phyloP scores from a whole-genome alignment of 2,888 invertebrate species.

The Campopleginae sp. region DNA sequence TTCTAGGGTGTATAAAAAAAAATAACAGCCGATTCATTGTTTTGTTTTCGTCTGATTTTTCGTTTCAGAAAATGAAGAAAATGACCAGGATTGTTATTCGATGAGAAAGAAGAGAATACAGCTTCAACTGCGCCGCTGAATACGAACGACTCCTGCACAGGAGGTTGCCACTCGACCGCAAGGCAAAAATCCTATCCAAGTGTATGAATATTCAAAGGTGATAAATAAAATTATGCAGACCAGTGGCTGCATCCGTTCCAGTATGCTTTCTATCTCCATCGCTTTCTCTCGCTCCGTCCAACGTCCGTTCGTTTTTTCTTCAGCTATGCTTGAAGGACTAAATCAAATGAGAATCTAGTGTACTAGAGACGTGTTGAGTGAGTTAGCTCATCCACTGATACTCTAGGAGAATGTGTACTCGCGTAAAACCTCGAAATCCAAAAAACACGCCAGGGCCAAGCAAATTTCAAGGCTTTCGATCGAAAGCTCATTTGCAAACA shows the following conservation, averaged over 20 bases:
- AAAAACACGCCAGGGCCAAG: constrained; percentile 2
- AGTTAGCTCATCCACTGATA: constrained; percentile 12
- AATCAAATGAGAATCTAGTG: constrained; percentile 12
- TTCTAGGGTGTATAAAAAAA: background rate
- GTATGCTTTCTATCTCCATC: background rate
- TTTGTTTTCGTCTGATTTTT: background rate
- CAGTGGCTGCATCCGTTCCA: constrained; percentile 43
- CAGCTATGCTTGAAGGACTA: constrained; percentile 3
- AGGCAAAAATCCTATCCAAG: constrained; percentile 73
- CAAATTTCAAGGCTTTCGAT: constrained; percentile 17
- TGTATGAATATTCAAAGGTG: constrained; percentile 76
- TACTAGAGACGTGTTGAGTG: constrained; percentile 16
- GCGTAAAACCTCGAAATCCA: background rate
- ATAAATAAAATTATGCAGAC: constrained; percentile 75
- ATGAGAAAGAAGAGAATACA: background rate
- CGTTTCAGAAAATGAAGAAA: background rate
- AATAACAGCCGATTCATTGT: background rate
- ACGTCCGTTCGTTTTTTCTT: background rate
- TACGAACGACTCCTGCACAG: background rate
- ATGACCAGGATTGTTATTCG: background rate
- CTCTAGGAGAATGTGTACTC: background rate
- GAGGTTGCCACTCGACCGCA: constrained; percentile 5
- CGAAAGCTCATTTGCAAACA: background rate
- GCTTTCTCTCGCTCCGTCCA: background rate
- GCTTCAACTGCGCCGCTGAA: constrained; percentile 27